phyloP scores from a whole-genome alignment of 2,113 vertebrate species.

The Halichoeres trimaculatus region DNA sequence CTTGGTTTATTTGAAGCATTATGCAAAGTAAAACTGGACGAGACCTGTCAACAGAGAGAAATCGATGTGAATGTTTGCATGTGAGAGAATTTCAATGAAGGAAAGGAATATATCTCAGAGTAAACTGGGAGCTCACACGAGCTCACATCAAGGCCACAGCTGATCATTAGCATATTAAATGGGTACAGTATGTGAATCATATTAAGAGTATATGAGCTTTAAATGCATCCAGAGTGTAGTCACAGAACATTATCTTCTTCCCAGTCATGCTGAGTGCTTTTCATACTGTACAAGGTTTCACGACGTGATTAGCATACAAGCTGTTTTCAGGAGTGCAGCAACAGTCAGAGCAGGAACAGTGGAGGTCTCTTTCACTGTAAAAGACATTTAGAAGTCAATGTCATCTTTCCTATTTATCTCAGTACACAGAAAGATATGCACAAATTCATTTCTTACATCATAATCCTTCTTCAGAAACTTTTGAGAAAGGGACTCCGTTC shows the following conservation, averaged over 20 bases:
- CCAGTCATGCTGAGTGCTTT: not conserved
- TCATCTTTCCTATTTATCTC: conserved; percentile 13
- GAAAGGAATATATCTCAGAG: conserved; percentile 1
- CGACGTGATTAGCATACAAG: not conserved
- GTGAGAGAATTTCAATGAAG: conserved; percentile 30
- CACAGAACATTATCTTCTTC: not conserved
- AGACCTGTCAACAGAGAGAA: conserved; percentile 15
- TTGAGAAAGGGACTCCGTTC: conserved; percentile 14
- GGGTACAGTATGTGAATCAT: conserved; percentile 1
- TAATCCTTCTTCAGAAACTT: conserved; percentile 9
- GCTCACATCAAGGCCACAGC: conserved; percentile 5
- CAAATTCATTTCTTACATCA: conserved; percentile 2
- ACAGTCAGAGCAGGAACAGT: not conserved
- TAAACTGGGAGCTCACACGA: not conserved
- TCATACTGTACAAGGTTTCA: not conserved
- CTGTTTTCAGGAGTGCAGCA: not conserved
- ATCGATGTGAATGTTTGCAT: not conserved
- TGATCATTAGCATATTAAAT: conserved; percentile 19
- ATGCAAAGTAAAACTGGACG: conserved; percentile 23
- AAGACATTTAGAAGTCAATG: conserved; percentile 39
- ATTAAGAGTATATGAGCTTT: not conserved
- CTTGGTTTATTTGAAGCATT: conserved; percentile 15
- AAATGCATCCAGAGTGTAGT: not conserved
- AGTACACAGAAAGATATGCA: conserved; percentile 11
- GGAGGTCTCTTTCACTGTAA: not conserved